A percentile compares a stretch with the other conserved stretches of the same genome.
Evolutionary conservation across 2,797 vertebrate species (phyloP).

Genomic region (Tympanoctomys barrerae): DNA sequence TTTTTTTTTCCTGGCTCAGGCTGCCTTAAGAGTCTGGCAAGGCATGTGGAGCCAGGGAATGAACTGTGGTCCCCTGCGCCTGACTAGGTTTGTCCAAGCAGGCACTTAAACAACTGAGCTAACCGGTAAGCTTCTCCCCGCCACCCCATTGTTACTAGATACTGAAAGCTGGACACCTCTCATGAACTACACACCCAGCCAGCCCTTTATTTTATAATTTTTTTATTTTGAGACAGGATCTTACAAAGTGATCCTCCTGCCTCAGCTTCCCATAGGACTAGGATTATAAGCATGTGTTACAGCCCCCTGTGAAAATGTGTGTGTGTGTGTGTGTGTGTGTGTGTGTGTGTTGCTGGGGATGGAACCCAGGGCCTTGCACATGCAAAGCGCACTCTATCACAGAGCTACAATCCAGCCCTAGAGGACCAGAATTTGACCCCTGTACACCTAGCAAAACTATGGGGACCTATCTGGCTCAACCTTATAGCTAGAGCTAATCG

Average conservation of each 20-base stretch:
- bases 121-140: not conserved
- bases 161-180: not conserved
- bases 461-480: not conserved
- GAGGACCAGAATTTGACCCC: not conserved
- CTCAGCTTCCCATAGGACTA: not conserved
- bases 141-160: not conserved
- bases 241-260: not conserved
- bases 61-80: no score
- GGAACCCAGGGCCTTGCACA: not conserved
- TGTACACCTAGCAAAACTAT: not conserved
- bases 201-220: not conserved
- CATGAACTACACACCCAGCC: not conserved
- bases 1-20: no score
- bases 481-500: not conserved
- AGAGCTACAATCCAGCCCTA: no score
- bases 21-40: no score
- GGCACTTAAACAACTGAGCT: not conserved
- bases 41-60: no score
- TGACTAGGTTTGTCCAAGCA: no score
- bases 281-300: not conserved
- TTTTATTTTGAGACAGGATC: not conserved
- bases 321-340: not conserved
- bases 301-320: not conserved
- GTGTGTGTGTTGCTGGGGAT: not conserved
- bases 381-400: not conserved